phyloP scores from a whole-genome alignment of 2,113 vertebrate genomes.

The Muntiacus reevesi region DNA sequence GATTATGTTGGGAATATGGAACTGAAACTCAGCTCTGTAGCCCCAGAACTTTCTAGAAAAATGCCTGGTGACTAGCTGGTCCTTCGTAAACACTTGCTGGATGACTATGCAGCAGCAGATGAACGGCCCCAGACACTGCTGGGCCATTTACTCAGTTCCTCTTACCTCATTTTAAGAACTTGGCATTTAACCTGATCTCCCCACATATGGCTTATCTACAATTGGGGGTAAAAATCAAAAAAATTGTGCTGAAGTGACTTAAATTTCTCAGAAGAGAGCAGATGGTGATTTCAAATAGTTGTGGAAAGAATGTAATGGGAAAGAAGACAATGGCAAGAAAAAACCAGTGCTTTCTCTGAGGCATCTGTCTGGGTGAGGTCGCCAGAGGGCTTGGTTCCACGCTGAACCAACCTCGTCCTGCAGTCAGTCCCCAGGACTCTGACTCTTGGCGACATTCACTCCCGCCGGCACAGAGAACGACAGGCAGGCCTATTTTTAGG shows the following conservation, averaged over 20 bases:
- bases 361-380: neutral
- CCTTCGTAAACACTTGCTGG: neutral
- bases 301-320: neutral
- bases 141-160: neutral
- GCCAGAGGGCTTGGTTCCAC: neutral
- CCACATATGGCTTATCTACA: slow-evolving; percentile 21
- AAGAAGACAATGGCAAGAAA: slow-evolving; percentile 18
- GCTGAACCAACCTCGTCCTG: slow-evolving; percentile 11
- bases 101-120: neutral
- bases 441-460: slow-evolving; percentile 1
- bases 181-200: slow-evolving; percentile 45
- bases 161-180: slow-evolving; percentile 38
- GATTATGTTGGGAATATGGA: neutral
- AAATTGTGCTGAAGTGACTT: slow-evolving; percentile 30
- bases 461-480: slow-evolving; percentile 32
- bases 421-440: neutral
- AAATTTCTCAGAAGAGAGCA: slow-evolving; percentile 42
- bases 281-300: slow-evolving; percentile 51
- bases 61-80: neutral
- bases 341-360: neutral
- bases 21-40: neutral
- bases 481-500: slow-evolving; percentile 46
- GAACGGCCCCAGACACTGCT: neutral
- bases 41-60: neutral
- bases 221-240: slow-evolving; percentile 1